Percentiles rank a stretch among this genome's conserved stretches.
Evolutionary conservation across 1,140 invertebrate species (phyloP).

Genomic region (Euwallacea similis): DNA sequence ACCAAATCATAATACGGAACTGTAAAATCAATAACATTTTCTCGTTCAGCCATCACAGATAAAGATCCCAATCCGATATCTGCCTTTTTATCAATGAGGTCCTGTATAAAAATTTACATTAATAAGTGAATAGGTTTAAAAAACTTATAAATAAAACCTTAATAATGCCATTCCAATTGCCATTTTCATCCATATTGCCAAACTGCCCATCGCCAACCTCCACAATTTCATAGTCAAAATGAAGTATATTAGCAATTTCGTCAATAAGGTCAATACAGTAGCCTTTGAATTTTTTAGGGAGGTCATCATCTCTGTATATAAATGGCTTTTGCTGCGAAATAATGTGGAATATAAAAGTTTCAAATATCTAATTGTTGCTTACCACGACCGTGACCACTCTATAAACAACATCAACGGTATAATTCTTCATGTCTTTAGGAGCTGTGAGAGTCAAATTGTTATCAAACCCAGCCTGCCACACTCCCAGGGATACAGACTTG

Average conservation of each 20-base stretch:
- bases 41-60: slow-evolving; percentile 92
- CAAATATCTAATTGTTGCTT: slow-evolving; percentile 3
- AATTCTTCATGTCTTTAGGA: slow-evolving; percentile 68
- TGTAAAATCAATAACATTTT: slow-evolving; percentile 93
- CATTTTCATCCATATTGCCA: slow-evolving; percentile 82
- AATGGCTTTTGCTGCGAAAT: slow-evolving; percentile 79
- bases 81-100: slow-evolving; percentile 86
- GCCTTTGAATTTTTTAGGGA: slow-evolving; percentile 74
- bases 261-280: slow-evolving; percentile 93
- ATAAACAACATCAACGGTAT: slow-evolving; percentile 73
- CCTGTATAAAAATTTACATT: slow-evolving; percentile 48
- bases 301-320: slow-evolving; percentile 70
- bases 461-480: slow-evolving; percentile 69
- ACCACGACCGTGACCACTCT: slow-evolving; percentile 45
- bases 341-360: not conserved
- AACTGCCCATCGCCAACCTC: slow-evolving; percentile 77
- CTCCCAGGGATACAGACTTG: slow-evolving; percentile 64
- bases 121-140: not conserved
- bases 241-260: slow-evolving; percentile 76
- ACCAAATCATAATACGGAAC: slow-evolving; percentile 95
- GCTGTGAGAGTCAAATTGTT: slow-evolving; percentile 65
- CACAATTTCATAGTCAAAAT: slow-evolving; percentile 88
- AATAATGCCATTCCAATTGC: slow-evolving; percentile 91
- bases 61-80: slow-evolving; percentile 87
- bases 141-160: slow-evolving; percentile 49